Evolutionary conservation across 2,113 vertebrate species (phyloP), one percentile per base, ranked within the genome.

Genomic region (Leucosticte australis): DNA sequence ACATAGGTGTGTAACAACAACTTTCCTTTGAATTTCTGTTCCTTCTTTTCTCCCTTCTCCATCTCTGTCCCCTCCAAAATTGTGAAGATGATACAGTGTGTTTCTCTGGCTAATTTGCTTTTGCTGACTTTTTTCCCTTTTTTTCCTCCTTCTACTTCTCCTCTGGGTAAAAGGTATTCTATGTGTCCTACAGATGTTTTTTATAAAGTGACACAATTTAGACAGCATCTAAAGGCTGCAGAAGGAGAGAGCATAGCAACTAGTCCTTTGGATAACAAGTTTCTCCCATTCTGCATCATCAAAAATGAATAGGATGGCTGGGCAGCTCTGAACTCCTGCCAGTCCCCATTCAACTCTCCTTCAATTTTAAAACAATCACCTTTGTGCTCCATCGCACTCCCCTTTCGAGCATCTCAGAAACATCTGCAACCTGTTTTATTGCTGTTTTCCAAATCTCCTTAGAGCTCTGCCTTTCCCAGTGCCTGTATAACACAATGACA

Each of bases 21-120:
- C 15, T 76, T 76, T 59, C 7, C 26, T 35, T 76, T 37, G 16
- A n/a, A 39, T 74, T 84, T 77, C 39, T 83, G 21, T 20, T 56
- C 9, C 19, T 75, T 82, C 33, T 13, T 15, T 31, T 18, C 15
- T 75, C 57, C 27, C 15, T 78, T 60, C 19, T 42, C 28, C 9
- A 5, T 16, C 10, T 15, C 3, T 13, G 1, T 4, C 3, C 2
- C 2, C 9, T n/a, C 16, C 11, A 28, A 39, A 52, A 71, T 22
- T 63, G 16, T 68, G 39, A 75, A 59, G 27, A 33, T 6, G 2
- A 46, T n/a, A 22, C 5, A 41, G 13, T 30, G 26, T 19, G 16
- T 56, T 79, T 64, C 19, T 88, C 67, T 59, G 49, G 21, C 18
- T 84, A 56, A 42, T 18, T 22, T 26, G 3, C 15, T 94, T 87